A percentile compares a stretch with the other conserved stretches of the same genome.
phyloP scores from a whole-genome alignment of 2,888 invertebrate genomes.

The Molanna angustata region DNA sequence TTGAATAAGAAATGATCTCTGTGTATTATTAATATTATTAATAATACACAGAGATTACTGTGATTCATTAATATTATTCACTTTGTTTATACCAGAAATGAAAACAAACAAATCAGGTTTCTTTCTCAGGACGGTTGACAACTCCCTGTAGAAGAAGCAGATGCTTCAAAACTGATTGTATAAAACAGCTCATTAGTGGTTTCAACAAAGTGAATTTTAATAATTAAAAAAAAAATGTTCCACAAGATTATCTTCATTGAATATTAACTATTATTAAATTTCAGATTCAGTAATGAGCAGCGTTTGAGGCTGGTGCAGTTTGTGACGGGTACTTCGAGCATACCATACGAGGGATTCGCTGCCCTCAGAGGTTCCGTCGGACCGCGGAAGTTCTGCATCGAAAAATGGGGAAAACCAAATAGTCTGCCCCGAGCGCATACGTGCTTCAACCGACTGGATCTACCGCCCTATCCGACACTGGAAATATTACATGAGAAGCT shows the following conservation, averaged over 20 bases:
- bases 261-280: constrained; percentile 25
- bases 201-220: no score
- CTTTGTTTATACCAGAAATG: no score
- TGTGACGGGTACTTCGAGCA: constrained; percentile 96
- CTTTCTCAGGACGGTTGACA: no score
- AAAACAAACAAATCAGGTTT: no score
- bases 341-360: constrained; percentile 96
- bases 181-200: no score
- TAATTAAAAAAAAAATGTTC: no score
- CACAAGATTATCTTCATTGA: neutral
- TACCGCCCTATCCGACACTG: constrained; percentile 93
- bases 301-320: constrained; percentile 90
- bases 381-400: constrained; percentile 93
- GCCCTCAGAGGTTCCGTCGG: constrained; percentile 94
- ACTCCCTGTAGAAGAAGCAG: no score
- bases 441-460: constrained; percentile 95
- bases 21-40: no score
- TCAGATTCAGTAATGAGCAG: constrained; percentile 90
- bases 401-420: constrained; percentile 95
- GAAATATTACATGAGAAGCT: constrained; percentile 90
- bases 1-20: no score
- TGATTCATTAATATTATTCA: no score
- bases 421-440: constrained; percentile 95
- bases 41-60: no score
- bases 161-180: no score